phyloP scores from a whole-genome alignment of 2,888 invertebrate genomes.

The Sisyra terminalis region DNA sequence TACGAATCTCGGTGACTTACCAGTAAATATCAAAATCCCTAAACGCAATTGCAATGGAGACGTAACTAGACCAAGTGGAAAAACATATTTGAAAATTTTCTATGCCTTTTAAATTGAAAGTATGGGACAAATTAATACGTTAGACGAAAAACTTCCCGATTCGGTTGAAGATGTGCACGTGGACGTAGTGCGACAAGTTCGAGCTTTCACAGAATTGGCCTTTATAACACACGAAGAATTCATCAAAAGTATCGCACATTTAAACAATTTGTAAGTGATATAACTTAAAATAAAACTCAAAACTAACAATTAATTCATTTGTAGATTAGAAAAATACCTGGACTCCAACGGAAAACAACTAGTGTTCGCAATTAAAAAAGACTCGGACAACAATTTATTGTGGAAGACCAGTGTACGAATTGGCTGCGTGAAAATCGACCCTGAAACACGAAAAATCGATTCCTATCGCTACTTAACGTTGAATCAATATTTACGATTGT shows the following conservation, averaged over 20 bases:
- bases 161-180: constrained; percentile 17
- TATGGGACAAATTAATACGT: constrained; percentile 10
- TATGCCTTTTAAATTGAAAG: constrained; percentile 3
- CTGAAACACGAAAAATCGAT: constrained; percentile 32
- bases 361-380: constrained; percentile 45
- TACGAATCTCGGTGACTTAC: too few relatives aligned
- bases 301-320: constrained; percentile 8
- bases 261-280: constrained; percentile 41
- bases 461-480: constrained; percentile 41
- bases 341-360: constrained; percentile 43
- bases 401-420: constrained; percentile 56
- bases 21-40: too few relatives aligned
- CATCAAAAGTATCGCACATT: constrained; percentile 33
- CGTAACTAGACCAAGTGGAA: too few relatives aligned
- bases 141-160: constrained; percentile 13
- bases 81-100: too few relatives aligned
- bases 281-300: not conserved
- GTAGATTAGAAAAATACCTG: constrained; percentile 40
- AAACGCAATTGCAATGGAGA: too few relatives aligned
- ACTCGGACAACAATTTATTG: constrained; percentile 37
- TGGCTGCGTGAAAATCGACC: constrained; percentile 42
- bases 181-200: constrained; percentile 22
- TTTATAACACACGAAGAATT: constrained; percentile 39
- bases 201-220: constrained; percentile 27
- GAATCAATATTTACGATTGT: constrained; percentile 45